Evolutionary conservation across 1,140 invertebrate genomes (phyloP).

Genomic region (Heterodera carotae): DNA sequence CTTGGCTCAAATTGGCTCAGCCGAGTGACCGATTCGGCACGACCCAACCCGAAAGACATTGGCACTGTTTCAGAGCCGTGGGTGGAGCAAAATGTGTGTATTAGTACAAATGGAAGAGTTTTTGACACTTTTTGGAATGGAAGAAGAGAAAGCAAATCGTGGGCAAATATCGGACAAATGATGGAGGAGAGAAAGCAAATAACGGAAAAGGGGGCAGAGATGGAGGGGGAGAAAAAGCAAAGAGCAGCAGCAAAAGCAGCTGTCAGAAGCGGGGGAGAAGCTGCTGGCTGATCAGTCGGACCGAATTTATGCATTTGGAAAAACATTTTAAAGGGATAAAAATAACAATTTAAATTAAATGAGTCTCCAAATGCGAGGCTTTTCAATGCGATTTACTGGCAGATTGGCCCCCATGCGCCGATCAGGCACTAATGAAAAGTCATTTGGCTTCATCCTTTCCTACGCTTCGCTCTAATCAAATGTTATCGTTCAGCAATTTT

Average conservation of each 20-base stretch:
- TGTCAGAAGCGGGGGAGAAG: neutral
- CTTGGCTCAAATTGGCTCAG: conserved; percentile 20
- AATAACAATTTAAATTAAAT: too few relatives aligned
- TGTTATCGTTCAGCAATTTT: neutral
- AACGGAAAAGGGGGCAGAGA: neutral
- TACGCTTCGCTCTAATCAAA: too few relatives aligned
- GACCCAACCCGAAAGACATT: conserved; percentile 1
- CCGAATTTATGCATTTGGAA: too few relatives aligned
- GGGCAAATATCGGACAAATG: too few relatives aligned
- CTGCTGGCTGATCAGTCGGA: neutral
- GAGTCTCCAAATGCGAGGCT: too few relatives aligned
- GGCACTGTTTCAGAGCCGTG: neutral
- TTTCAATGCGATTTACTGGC: too few relatives aligned
- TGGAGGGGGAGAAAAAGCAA: neutral
- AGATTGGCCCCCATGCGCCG: too few relatives aligned
- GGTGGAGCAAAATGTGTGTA: too few relatives aligned
- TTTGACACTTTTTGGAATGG: neutral
- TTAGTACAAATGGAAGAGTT: too few relatives aligned
- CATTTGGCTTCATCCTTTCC: too few relatives aligned
- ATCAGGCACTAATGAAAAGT: too few relatives aligned
- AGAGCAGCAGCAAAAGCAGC: neutral
- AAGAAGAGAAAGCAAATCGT: neutral
- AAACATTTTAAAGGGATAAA: too few relatives aligned
- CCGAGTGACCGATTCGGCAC: conserved; percentile 15
- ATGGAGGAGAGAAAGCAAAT: neutral